Evolutionary conservation across 2,888 invertebrate genomes (phyloP).

Genomic region (Xiphydria camelus): DNA sequence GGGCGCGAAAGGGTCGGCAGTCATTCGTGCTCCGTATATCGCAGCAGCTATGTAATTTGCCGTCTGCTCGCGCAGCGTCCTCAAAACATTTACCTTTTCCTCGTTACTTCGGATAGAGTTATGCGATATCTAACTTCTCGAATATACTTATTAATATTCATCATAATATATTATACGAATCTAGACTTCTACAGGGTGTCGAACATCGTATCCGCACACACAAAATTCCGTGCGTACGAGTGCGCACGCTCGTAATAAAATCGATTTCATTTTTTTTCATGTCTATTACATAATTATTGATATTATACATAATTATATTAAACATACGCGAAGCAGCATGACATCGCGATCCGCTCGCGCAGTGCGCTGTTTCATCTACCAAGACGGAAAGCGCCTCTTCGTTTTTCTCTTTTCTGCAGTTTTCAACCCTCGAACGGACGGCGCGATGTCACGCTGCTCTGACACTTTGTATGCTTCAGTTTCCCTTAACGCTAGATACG

Average conservation of each 20-base stretch:
- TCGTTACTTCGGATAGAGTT: conserved; percentile 38
- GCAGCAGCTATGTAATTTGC: background rate
- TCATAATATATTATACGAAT: conserved; percentile 42
- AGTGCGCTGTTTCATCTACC: too few relatives aligned
- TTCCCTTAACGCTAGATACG: conserved; percentile 40
- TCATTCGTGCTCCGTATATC: background rate
- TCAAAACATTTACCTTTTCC: background rate
- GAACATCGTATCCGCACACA: background rate
- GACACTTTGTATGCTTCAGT: background rate
- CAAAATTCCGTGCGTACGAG: background rate
- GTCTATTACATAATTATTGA: background rate
- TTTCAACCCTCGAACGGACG: background rate
- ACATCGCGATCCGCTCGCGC: background rate
- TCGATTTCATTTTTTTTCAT: background rate
- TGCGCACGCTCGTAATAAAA: background rate
- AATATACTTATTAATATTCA: conserved; percentile 27
- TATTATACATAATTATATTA: conserved; percentile 3
- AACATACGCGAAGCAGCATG: background rate
- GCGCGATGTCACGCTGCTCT: background rate
- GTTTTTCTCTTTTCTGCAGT: background rate
- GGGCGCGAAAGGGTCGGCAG: too few relatives aligned
- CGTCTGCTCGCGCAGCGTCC: background rate
- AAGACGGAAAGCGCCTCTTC: background rate
- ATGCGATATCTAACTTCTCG: conserved; percentile 26
- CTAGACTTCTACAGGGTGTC: conserved; percentile 35